Conservation (phyloP, 1,140 invertebrate genomes). For the Aphelinus certus region DNA sequence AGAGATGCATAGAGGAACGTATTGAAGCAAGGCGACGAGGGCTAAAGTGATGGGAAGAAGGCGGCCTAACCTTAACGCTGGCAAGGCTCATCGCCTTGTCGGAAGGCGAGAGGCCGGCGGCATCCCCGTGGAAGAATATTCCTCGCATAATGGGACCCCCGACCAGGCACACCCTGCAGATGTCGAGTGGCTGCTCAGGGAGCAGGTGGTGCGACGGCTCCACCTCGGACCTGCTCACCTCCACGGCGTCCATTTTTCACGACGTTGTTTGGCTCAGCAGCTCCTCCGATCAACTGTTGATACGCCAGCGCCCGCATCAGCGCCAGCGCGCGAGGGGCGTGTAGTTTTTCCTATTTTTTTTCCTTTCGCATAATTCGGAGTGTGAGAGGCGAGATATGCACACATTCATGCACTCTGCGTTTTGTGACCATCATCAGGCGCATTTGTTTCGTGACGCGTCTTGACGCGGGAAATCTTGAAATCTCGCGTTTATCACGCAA, state of each 20-base stretch:
- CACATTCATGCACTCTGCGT: no score
- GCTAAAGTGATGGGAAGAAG: background rate
- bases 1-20: no score
- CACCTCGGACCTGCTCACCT: constrained; percentile 56
- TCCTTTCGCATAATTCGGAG: no score
- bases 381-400: no score
- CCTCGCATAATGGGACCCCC: constrained; percentile 55
- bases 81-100: constrained; percentile 61
- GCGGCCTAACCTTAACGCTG: constrained; percentile 62
- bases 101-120: constrained; percentile 51
- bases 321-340: no score
- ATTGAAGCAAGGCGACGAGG: background rate
- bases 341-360: no score
- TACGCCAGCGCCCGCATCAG: no score
- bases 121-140: constrained; percentile 51
- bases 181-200: constrained; percentile 49
- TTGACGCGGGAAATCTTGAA: no score
- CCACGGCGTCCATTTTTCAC: constrained; percentile 62
- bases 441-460: no score
- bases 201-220: constrained; percentile 31
- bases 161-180: constrained; percentile 60
- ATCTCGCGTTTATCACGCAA: no score
- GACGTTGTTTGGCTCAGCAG: constrained; percentile 44
- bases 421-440: no score
- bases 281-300: background rate